phyloP scores from a whole-genome alignment of 2,888 invertebrate genomes.

The Euproctis similis region DNA sequence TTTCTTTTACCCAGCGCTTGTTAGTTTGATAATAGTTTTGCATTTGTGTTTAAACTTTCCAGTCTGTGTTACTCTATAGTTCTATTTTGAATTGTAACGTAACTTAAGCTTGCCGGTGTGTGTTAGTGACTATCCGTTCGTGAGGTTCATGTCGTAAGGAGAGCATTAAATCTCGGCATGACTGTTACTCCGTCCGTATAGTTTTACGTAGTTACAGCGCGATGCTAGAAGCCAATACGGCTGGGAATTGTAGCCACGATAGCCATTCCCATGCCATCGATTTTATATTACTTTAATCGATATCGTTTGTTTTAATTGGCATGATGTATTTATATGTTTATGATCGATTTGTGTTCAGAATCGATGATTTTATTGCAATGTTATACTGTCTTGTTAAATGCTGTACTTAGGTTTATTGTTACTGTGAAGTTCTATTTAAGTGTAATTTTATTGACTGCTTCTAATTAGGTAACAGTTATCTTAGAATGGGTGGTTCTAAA shows the following conservation, averaged over 20 bases:
- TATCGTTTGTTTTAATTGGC: conserved; percentile 30
- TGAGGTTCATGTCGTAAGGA: conserved; percentile 36
- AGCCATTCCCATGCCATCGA: conserved; percentile 53
- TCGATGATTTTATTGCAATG: no score
- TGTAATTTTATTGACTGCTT: no score
- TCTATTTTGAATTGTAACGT: conserved; percentile 11
- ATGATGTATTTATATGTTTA: conserved; percentile 18
- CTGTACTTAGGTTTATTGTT: no score
- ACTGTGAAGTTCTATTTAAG: no score
- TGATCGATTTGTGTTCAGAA: conserved; percentile 13
- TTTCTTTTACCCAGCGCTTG: conserved; percentile 37
- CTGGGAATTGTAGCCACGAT: conserved; percentile 39
- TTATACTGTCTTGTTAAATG: no score
- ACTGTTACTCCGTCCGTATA: conserved; percentile 38
- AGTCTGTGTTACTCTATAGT: conserved; percentile 20
- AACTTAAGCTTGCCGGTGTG: conserved; percentile 20
- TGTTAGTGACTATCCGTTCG: conserved; percentile 31
- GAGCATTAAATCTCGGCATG: conserved; percentile 57
- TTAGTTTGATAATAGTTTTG: conserved; percentile 25
- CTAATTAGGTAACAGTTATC: no score
- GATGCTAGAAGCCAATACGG: conserved; percentile 34
- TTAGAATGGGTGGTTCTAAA: no score
- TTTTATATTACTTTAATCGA: conserved; percentile 41
- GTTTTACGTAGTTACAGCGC: conserved; percentile 33
- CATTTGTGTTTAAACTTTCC: conserved; percentile 13